A percentile compares a stretch with the other conserved stretches of the same genome.
Evolutionary conservation across 2,113 vertebrate species (phyloP).

Genomic region (Cyrtonyx montezumae): DNA sequence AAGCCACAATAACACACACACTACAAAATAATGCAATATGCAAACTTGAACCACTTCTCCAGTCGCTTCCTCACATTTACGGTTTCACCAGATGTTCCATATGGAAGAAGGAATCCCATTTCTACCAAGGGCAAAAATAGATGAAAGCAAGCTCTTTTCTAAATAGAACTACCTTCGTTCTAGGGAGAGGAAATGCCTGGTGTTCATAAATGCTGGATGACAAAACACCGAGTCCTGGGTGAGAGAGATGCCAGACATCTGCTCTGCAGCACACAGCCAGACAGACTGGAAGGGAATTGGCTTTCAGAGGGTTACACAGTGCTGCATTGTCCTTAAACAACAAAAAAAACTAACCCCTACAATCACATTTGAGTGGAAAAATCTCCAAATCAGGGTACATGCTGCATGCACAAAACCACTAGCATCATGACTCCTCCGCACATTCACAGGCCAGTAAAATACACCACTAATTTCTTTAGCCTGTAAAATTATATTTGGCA

Average conservation of each 20-base stretch:
- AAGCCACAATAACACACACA: neutral
- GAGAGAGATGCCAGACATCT: neutral
- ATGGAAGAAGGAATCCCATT: neutral
- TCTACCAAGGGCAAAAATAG: neutral
- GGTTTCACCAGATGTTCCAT: neutral
- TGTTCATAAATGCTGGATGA: neutral
- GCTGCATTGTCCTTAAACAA: neutral
- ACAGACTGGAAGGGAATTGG: neutral
- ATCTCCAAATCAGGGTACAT: rapidly evolving
- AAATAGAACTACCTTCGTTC: neutral
- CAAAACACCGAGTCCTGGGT: neutral
- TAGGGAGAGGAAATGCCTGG: neutral
- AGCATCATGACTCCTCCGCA: neutral
- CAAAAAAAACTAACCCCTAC: neutral
- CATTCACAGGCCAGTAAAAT: neutral
- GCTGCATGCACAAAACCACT: neutral
- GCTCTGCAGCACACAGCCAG: neutral
- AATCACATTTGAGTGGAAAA: neutral
- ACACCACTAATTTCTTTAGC: neutral
- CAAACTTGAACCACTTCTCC: neutral
- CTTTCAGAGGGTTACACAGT: neutral
- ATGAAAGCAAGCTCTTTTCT: neutral
- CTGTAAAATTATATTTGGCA: neutral
- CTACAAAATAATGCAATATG: neutral
- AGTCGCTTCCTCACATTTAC: neutral